Evolutionary conservation across 2,888 invertebrate species (phyloP), one percentile per base, ranked within the genome.

Genomic region (Polydrusus pterygomalis): DNA sequence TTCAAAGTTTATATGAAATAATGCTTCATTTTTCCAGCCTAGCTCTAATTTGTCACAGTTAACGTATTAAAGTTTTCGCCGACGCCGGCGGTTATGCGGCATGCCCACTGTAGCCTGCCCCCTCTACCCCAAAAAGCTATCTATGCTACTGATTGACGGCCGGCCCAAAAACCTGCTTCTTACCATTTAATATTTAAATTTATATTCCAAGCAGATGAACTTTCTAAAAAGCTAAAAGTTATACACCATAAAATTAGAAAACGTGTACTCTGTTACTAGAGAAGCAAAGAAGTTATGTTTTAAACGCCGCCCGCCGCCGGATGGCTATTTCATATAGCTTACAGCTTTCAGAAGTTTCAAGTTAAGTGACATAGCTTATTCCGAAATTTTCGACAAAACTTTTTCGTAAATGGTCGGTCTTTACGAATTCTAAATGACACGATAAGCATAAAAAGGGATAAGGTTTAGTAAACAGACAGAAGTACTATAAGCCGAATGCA

Each of bases 201-300:
- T 34, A 34, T 34, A 34, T 34, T 7, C 34, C 17, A 49, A 5
- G 47, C 47, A 49, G 47, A 49, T 17, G 17, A 5, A 49, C 17
- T 49, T 49, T 49, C 47, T 49, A 17, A 49, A 49, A 49, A 15
- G 17, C 9, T 49, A 8, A 17, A 49, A 49, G 47, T 17, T 17
- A 49, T 17, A 49, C 9, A 17, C 47, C 47, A 17, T 49, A 49
- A 49, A 49, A 49, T 49, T 49, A 49, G 47, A 49, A 9, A 17
- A 2, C n/a, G 15, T 17, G 47, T 49, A 49, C 9, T 1, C 17
- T 15, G 17, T 49, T 49, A 17, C 47, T 49, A 49, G 17, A 2
- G 17, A 49, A 49, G 17, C 17, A 49, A 17, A 49, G 45, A 17
- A 49, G 15, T 17, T 17, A 17, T 6, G 47, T 49, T 15, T 25